Evolutionary conservation across 1,140 invertebrate genomes (phyloP), one percentile per base, ranked within the genome.

Genomic region (Chironomus striatipennis): DNA sequence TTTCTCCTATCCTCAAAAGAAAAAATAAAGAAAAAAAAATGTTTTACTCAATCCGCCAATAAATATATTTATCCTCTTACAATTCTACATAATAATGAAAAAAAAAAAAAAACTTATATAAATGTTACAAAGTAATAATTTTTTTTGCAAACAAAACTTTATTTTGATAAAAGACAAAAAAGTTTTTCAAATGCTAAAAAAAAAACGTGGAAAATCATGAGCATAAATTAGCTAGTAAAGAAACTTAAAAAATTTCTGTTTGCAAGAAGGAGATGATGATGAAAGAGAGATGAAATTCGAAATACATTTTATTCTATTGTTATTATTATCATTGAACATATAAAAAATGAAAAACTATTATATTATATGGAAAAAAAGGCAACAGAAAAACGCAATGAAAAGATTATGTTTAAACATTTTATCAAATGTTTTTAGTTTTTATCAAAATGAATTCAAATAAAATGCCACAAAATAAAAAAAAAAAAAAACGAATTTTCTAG

Each of bases 61-160:
- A 57, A 34, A 34, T 34, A 34, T 34, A 34, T 34, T 34, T 34
- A 34, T 34, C 24, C 24, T 34, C 47, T 57, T 57, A 57, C 12
- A 57, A 57, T 57, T 34, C 24, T n/a, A 57, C 47, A 57, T 12
- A 57, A 57, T 57, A n/a, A 5, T 57, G 47, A 12, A 57, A 57
- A n/a, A 47, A 47, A 47, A 47, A 43, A 10, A 47, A 57, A 57
- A 10, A 57, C 47, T 57, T 57, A 57, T 57, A 57, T 57, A 57
- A 57, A n/a, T 57, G 47, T 57, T 57, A 57, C 47, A 57, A 57
- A 57, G 47, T 57, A 57, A 57, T 57, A 57, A 57, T 57, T 57
- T 57, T 57, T 47, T 57, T 57, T 57, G 47, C 47, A 57, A 57
- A 57, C 47, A 57, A 57, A 57, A 57, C 12, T 57, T 57, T 57